Evolutionary conservation across 1,140 invertebrate species (phyloP).

Genomic region (Lasaia peninsularis): DNA sequence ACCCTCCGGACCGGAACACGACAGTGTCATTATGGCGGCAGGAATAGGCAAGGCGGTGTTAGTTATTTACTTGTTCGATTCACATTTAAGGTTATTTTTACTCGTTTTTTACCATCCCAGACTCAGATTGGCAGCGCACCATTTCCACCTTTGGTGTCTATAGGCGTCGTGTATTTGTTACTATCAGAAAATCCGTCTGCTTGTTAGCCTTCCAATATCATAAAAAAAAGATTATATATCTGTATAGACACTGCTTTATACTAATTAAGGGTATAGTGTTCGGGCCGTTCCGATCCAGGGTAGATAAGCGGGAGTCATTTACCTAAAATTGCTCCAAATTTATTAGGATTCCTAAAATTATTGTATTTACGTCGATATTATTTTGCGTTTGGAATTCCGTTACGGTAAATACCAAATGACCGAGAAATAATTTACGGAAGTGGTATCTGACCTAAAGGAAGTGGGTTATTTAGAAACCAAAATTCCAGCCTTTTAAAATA

Average conservation of each 20-base stretch:
- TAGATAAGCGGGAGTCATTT: slow-evolving; percentile 5
- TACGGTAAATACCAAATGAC: background rate
- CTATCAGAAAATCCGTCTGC: too few species aligned
- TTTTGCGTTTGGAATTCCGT: background rate
- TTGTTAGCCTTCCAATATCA: too few species aligned
- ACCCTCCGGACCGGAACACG: too few species aligned
- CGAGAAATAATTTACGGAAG: background rate
- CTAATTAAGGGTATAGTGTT: slow-evolving; percentile 4
- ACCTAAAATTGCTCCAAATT: slow-evolving; percentile 10
- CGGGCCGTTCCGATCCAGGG: background rate
- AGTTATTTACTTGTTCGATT: too few species aligned
- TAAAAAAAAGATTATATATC: background rate
- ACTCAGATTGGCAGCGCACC: too few species aligned
- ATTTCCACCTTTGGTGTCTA: too few species aligned
- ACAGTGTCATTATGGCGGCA: too few species aligned
- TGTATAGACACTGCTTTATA: background rate
- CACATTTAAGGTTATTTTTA: too few species aligned
- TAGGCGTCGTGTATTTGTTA: too few species aligned
- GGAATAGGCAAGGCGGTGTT: too few species aligned
- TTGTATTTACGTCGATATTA: slow-evolving; percentile 10
- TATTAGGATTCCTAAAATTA: slow-evolving; percentile 12
- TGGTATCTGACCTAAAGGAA: background rate
- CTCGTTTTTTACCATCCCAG: too few species aligned
- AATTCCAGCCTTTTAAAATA: background rate
- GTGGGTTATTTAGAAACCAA: background rate